Conservation (phyloP, 1,140 invertebrate genomes). For the Tetramorium simillimum region DNA sequence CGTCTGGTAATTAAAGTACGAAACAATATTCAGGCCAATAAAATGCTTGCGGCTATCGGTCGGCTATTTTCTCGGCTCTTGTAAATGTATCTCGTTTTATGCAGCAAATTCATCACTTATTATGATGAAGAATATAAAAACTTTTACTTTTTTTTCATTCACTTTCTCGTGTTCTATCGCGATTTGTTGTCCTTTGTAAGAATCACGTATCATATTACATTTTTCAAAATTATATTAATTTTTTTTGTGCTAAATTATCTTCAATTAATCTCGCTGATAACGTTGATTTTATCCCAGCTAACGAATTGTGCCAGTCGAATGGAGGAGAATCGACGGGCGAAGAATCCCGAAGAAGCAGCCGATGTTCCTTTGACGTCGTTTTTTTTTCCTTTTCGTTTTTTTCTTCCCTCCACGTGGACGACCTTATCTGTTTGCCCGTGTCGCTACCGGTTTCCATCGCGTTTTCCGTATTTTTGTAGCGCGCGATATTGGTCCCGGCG, state of each 20-base stretch:
- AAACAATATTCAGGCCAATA: neutral
- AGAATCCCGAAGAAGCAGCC: neutral
- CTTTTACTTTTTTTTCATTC: neutral
- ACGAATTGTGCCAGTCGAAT: neutral
- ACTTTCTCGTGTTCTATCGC: neutral
- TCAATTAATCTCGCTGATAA: neutral
- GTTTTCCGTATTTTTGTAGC: constrained; percentile 64
- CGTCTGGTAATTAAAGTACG: constrained; percentile 25
- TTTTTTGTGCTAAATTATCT: neutral
- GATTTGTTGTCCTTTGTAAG: neutral
- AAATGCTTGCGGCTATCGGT: neutral
- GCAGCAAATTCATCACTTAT: neutral
- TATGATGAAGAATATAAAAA: neutral
- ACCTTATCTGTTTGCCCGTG: constrained; percentile 35
- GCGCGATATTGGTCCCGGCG: constrained; percentile 65
- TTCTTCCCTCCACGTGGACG: neutral
- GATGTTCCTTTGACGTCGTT: neutral
- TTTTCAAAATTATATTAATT: neutral
- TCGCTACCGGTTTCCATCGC: constrained; percentile 40
- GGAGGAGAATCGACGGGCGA: neutral
- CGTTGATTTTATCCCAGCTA: neutral
- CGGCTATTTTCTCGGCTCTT: neutral
- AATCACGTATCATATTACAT: neutral
- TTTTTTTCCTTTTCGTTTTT: constrained; percentile 11
- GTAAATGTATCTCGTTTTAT: neutral